phyloP scores from a whole-genome alignment of 2,888 invertebrate species.

The Drosophila mulleri region DNA sequence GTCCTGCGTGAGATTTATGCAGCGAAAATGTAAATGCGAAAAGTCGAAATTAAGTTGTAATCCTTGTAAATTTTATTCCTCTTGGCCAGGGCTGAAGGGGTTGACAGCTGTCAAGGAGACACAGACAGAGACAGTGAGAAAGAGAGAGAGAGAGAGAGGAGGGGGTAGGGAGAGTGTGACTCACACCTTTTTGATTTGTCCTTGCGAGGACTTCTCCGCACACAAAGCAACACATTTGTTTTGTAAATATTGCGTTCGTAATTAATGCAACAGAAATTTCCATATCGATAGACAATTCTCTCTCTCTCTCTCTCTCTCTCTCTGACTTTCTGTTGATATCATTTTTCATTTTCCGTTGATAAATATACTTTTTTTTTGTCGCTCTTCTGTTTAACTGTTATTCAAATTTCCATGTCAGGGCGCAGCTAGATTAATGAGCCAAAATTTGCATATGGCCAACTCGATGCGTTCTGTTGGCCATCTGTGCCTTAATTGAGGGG shows the following conservation, averaged over 20 bases:
- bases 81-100: slow-evolving; percentile 56
- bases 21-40: slow-evolving; percentile 65
- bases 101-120: slow-evolving; percentile 66
- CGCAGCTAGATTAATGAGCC: slow-evolving; percentile 61
- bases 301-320: not conserved
- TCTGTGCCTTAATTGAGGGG: slow-evolving; percentile 66
- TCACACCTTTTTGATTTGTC: slow-evolving; percentile 57
- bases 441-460: slow-evolving; percentile 64
- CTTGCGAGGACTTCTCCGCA: slow-evolving; percentile 13
- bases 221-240: slow-evolving; percentile 84
- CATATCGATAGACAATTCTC: slow-evolving; percentile 23
- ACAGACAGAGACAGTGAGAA: not conserved
- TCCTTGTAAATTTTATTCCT: slow-evolving; percentile 80
- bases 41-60: slow-evolving; percentile 84
- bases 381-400: slow-evolving; percentile 32
- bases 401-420: slow-evolving; percentile 25
- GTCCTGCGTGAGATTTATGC: slow-evolving; percentile 63
- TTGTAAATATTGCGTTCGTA: slow-evolving; percentile 85
- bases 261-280: slow-evolving; percentile 76
- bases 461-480: slow-evolving; percentile 42
- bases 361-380: slow-evolving; percentile 43
- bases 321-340: slow-evolving; percentile 30
- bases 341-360: slow-evolving; percentile 71
- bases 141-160: too few species aligned
- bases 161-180: slow-evolving; percentile 8